These are phyloP conservation scores for Heliconius aoede DNA, from an alignment of 2,888 invertebrate genomes.

Conservation along the genomic window DNA sequence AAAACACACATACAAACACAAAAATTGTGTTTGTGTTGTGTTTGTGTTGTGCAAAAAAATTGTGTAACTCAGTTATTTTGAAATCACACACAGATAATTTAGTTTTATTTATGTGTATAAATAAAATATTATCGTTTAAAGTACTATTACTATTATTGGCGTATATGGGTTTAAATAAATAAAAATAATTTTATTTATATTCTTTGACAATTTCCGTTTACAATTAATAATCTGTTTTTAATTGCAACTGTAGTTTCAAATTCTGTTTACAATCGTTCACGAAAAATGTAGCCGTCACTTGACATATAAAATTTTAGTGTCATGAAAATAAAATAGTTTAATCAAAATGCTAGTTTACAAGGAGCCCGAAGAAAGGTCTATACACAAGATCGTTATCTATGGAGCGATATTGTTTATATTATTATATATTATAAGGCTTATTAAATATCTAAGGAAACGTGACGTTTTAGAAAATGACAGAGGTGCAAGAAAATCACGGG, in stretches of 20 bases:
- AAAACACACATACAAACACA: too few species aligned
- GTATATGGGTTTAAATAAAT: background rate
- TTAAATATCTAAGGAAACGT: constrained; percentile 50
- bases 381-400: constrained; percentile 56
- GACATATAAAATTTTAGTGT: constrained; percentile 6
- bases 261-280: too few species aligned
- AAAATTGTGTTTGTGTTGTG: too few species aligned
- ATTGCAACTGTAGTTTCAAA: too few species aligned
- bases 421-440: constrained; percentile 55
- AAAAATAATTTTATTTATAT: background rate
- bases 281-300: constrained; percentile 1
- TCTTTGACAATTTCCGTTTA: background rate
- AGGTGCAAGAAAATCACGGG: constrained; percentile 23
- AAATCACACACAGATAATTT: too few species aligned
- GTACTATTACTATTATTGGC: too few species aligned
- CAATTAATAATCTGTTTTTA: too few species aligned
- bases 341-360: constrained; percentile 61
- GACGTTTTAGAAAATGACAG: constrained; percentile 3
- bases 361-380: constrained; percentile 51
- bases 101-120: too few species aligned
- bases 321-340: constrained; percentile 7
- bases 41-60: too few species aligned
- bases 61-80: too few species aligned
- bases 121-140: too few species aligned
- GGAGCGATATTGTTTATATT: constrained; percentile 55